Base-by-base conservation (phyloP, 2,113 vertebrate genomes). In the Neogobius melanostomus region DNA sequence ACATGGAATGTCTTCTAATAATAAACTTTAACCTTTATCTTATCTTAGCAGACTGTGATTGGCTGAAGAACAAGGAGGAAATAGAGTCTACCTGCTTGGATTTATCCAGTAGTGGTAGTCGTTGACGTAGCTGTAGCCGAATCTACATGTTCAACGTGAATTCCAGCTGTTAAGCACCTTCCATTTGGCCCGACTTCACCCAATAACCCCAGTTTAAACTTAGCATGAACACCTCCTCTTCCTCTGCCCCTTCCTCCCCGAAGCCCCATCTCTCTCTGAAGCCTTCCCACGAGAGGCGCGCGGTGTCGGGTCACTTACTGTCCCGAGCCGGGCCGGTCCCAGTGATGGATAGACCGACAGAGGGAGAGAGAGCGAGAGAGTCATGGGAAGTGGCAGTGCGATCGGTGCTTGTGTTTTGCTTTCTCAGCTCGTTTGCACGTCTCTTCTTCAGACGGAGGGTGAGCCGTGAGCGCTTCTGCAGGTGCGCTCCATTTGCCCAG, bases 401-500 rank as follows among this genome's bases (percentile, higher is more conserved):
- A 91, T 91, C 87, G 52, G 36, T 61, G 90, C 89, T 89, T 82
- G 89, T 90, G 85, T 90, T 90, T 89, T 92, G 82, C 91, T 92
- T 92, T 87, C 90, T 86, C 87, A 88, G 85, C 91, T 93, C 90
- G 71, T 92, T 80, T 71, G 79, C 91, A 90, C 86, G 90, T 93
- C 89, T 86, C 84, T 83, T 90, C 90, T 90, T 93, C 87, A 84
- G 81, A 83, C 86, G 28, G 28, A 36, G 28, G 28, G 28, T 2
- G 28, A 36, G 28, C 28, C 28, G 28, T 36, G 28, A 51, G n/a
- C 50, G 14, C 50, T 51, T 51, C 50, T 51, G 50, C 47, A 10
- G 28, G 28, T 36, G 28, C 28, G 28, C 28, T 2, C 28, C 28
- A 2, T 36, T 5, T 2, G 28, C 28, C 28, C 28, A 2, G 28